Evolutionary conservation across 2,113 vertebrate genomes (phyloP), one percentile per base, ranked within the genome.

Genomic region (Channa maculata): DNA sequence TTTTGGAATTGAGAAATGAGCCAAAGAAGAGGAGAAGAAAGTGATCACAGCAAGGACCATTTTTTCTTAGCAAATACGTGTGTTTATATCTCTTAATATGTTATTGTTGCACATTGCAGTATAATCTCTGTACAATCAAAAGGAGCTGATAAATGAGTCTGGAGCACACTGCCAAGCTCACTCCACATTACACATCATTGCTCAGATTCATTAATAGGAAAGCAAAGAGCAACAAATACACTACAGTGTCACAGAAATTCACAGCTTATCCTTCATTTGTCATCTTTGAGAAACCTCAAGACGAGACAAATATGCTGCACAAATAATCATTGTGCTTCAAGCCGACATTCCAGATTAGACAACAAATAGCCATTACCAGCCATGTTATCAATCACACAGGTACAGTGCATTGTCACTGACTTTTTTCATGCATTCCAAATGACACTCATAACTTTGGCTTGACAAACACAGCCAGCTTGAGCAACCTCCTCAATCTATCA

Each of bases 401-500:
- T 80, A 88, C 87, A 88, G 74, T 61, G 63, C 67, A 65, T 78
- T 85, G 84, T 87, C 83, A 88, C 78, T 62, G 60, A 59, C 60
- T 80, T 46, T 81, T 87, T 88, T 88, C 85, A 71, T 58, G 75
- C 70, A 79, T 86, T 89, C 78, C 80, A 79, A 71, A 77, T 88
- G 81, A 92, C 84, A 84, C 83, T 64, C 88, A 89, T 85, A 85
- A 88, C 80, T 88, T 79, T 55, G 50, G 65, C 37, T 75, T 88
- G 84, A 91, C 89, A 91, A 89, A 89, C 68, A 71, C 73, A 76
- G 85, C 68, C 60, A 72, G 85, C 80, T 90, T 90, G 90, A 92
- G 87, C 78, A 87, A 92, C 88, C 76, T 93, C 89, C 88, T 59
- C 88, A 80, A 90, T 94, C 89, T 60, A 91, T 93, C 90, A 92